These are phyloP conservation scores for Peromyscus attwateri DNA, from an alignment of 2,797 vertebrate species.

Conservation along the genomic window DNA sequence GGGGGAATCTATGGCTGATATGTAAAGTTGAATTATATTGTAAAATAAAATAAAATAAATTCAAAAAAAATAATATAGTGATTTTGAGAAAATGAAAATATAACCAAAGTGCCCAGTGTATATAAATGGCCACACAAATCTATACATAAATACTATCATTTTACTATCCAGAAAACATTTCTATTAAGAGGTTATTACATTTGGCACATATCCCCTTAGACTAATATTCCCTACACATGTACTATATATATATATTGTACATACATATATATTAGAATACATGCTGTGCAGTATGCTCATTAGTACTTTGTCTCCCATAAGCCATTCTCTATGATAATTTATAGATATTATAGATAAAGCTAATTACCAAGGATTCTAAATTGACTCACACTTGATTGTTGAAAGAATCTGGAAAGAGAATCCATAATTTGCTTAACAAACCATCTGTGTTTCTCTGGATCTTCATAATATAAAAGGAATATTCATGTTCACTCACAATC, in stretches of 20 bases:
- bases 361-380: background rate
- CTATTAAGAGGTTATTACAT: background rate
- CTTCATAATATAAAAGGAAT: constrained; percentile 22
- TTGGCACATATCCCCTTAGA: background rate
- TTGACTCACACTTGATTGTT: background rate
- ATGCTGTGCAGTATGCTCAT: background rate
- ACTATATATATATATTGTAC: background rate
- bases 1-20: too few species aligned
- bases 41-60: too few species aligned
- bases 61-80: background rate
- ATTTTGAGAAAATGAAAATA: constrained; percentile 9
- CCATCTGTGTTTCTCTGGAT: constrained; percentile 24
- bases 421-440: background rate
- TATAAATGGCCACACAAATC: background rate
- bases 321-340: background rate
- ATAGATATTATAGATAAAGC: background rate
- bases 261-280: background rate
- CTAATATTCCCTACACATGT: background rate
- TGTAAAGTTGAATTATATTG: too few species aligned
- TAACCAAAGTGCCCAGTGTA: background rate
- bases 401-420: constrained; percentile 42
- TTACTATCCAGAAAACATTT: background rate
- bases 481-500: background rate
- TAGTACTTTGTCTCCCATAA: background rate
- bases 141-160: background rate